These are phyloP conservation scores for Seira sanloemensis DNA, from an alignment of 2,888 invertebrate species.

Conservation along the genomic window DNA sequence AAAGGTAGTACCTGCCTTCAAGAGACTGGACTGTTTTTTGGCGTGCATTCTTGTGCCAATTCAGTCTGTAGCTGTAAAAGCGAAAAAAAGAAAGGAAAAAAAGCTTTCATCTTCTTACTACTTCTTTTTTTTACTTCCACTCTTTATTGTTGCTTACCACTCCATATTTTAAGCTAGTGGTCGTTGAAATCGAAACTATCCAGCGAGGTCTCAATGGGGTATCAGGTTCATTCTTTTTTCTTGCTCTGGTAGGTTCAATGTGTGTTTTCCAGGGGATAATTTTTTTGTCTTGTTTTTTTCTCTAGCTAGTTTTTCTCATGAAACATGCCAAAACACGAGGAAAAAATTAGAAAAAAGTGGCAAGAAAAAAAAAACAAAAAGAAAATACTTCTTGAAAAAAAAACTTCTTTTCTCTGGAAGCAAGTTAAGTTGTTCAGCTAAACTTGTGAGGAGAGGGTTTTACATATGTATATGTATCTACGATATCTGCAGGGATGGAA, in stretches of 20 bases:
- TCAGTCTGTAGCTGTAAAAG: background rate
- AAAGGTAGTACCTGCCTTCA: background rate
- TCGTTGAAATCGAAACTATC: conserved; percentile 25
- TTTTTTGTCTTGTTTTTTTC: background rate
- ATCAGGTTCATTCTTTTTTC: conserved; percentile 12
- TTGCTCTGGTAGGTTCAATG: background rate
- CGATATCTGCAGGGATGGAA: background rate
- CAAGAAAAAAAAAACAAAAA: background rate
- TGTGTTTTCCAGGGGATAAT: conserved; percentile 3
- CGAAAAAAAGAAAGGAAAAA: background rate
- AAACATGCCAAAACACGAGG: background rate
- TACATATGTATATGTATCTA: too few species aligned
- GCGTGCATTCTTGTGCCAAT: background rate
- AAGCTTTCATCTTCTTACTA: background rate
- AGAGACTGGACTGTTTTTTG: background rate
- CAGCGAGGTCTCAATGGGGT: conserved; percentile 18
- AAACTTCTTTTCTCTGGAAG: background rate
- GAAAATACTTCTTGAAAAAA: background rate
- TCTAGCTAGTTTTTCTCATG: conserved; percentile 2
- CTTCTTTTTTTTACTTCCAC: background rate
- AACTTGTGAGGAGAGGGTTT: background rate
- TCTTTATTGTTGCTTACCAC: background rate
- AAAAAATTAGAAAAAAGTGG: background rate
- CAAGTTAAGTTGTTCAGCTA: background rate
- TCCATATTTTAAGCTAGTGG: background rate